These are phyloP conservation scores for Synanthedon tipuliformis DNA, from an alignment of 2,888 invertebrate genomes.

Conservation along the genomic window DNA sequence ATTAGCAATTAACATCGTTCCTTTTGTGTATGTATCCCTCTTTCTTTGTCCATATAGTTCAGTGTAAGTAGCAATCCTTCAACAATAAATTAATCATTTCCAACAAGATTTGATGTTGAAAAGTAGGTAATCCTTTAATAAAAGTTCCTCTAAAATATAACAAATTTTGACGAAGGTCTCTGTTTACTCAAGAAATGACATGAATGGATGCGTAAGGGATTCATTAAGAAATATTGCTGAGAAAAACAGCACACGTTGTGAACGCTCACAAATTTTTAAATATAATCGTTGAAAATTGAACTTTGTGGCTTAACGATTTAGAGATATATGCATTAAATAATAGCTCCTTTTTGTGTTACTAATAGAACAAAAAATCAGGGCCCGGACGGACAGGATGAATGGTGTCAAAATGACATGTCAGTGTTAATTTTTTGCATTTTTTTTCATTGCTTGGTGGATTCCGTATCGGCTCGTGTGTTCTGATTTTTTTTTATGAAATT, in stretches of 20 bases:
- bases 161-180: conserved; percentile 23
- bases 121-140: background rate
- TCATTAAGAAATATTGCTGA: conserved; percentile 57
- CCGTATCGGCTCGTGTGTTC: conserved; percentile 6
- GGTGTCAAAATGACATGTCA: conserved; percentile 65
- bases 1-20: no score
- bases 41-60: no score
- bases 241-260: conserved; percentile 27
- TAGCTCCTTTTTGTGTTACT: background rate
- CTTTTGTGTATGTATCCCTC: no score
- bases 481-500: background rate
- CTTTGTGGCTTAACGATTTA: background rate
- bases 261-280: background rate
- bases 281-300: background rate
- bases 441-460: conserved; percentile 19
- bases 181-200: conserved; percentile 62
- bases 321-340: background rate
- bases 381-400: conserved; percentile 56
- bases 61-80: no score
- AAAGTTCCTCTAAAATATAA: background rate
- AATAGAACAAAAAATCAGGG: conserved; percentile 18
- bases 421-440: conserved; percentile 49
- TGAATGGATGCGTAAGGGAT: conserved; percentile 56
- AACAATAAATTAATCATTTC: no score
- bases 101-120: no score